A percentile compares a stretch with the other conserved stretches of the same genome.
Conservation (phyloP, 1,140 invertebrate genomes). For the Zaprionus nigranus region DNA sequence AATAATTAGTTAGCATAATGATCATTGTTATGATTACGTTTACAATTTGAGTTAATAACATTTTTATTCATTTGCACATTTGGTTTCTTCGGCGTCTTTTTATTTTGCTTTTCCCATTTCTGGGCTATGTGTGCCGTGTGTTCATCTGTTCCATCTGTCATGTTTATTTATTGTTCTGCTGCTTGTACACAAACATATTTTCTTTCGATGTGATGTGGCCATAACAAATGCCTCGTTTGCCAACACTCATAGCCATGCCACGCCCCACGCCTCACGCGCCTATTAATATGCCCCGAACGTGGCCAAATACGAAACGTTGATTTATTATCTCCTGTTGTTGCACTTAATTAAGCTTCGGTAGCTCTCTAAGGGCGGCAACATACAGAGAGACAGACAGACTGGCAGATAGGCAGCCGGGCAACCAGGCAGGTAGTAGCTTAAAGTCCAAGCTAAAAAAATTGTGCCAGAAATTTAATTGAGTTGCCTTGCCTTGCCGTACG, state of each 20-base stretch:
- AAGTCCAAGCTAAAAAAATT: slow-evolving; percentile 21
- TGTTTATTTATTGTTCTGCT: slow-evolving; percentile 68
- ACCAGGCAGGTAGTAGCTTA: slow-evolving; percentile 3
- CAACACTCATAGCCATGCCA: slow-evolving; percentile 1
- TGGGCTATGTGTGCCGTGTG: slow-evolving; percentile 3
- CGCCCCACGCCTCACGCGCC: slow-evolving; percentile 44
- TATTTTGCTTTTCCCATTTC: slow-evolving; percentile 8
- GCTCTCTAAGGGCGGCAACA: not conserved
- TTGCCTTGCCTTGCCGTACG: slow-evolving; percentile 1
- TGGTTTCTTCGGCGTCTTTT: slow-evolving; percentile 3
- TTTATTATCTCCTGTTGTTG: slow-evolving; percentile 57
- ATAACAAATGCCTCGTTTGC: slow-evolving; percentile 25
- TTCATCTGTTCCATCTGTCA: slow-evolving; percentile 56
- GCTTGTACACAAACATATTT: slow-evolving; percentile 20
- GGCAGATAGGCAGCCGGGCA: not conserved
- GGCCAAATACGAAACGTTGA: slow-evolving; percentile 54
- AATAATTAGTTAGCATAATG: slow-evolving; percentile 32
- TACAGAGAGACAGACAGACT: no score
- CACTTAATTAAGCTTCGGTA: slow-evolving; percentile 62
- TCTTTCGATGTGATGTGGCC: slow-evolving; percentile 14
- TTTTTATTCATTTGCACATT: slow-evolving; percentile 51
- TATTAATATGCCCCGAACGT: slow-evolving; percentile 74
- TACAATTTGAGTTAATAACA: slow-evolving; percentile 50
- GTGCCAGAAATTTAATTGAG: slow-evolving; percentile 38
- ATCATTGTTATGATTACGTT: slow-evolving; percentile 50